These are phyloP conservation scores for Nipponia nippon DNA, from an alignment of 2,113 vertebrate genomes.

Conservation along the genomic window DNA sequence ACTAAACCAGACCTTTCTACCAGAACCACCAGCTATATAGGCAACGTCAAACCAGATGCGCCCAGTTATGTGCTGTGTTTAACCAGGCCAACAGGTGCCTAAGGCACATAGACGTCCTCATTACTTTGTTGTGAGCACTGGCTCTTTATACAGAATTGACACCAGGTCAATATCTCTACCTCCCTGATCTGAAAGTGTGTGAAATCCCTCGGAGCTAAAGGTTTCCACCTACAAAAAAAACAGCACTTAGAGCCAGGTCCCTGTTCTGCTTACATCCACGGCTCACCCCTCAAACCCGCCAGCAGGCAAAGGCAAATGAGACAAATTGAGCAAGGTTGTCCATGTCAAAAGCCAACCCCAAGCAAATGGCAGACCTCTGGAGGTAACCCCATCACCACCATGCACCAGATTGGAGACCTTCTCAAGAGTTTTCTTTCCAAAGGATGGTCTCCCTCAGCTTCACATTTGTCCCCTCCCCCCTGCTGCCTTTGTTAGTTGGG, in stretches of 20 bases:
- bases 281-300: neutral
- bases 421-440: neutral
- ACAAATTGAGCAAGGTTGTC: neutral
- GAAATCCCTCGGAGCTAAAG: neutral
- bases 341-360: neutral
- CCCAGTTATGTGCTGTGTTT: neutral
- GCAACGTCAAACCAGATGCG: neutral
- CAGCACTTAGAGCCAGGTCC: neutral
- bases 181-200: neutral
- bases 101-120: neutral
- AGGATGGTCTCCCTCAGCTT: neutral
- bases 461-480: neutral
- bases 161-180: neutral
- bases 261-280: neutral
- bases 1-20: neutral
- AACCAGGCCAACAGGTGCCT: constrained; percentile 53
- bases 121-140: neutral
- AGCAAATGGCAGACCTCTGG: neutral
- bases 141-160: neutral
- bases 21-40: neutral
- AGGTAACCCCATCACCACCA: neutral
- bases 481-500: neutral
- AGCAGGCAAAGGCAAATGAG: neutral
- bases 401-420: neutral
- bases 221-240: neutral